These are phyloP conservation scores for Sepiola atlantica DNA, from an alignment of 2,888 invertebrate genomes.

Conservation along the genomic window DNA sequence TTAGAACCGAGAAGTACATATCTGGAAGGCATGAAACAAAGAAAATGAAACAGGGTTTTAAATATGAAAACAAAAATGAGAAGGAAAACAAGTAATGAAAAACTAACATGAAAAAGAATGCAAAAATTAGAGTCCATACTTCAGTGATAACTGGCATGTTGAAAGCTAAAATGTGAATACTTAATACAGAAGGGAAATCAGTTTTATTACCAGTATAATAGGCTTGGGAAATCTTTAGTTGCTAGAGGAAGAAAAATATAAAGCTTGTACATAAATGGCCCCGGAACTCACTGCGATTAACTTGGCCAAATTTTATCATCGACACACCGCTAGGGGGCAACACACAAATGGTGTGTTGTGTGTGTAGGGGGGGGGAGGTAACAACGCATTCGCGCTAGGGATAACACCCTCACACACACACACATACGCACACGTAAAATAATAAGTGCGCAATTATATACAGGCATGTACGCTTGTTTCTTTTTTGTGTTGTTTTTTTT, in stretches of 20 bases:
- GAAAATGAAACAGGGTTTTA: not conserved
- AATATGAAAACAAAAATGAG: not conserved
- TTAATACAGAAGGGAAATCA: constrained; percentile 10
- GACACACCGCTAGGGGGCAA: not conserved
- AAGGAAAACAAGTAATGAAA: not conserved
- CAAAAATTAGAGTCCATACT: not conserved
- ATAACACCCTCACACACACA: not conserved
- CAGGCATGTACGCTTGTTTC: not conserved
- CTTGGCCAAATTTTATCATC: constrained; percentile 32
- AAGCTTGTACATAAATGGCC: constrained; percentile 8
- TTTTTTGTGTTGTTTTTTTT: not conserved
- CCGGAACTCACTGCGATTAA: constrained; percentile 20
- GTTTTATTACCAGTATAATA: constrained; percentile 6
- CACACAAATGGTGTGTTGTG: too few species aligned
- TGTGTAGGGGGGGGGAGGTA: not conserved
- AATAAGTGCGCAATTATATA: not conserved
- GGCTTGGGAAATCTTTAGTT: not conserved
- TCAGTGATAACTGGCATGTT: not conserved
- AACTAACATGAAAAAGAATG: too few species aligned
- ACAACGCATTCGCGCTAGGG: not conserved
- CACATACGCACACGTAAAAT: not conserved
- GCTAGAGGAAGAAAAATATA: not conserved
- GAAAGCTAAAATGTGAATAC: not conserved
- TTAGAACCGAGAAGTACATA: not conserved
- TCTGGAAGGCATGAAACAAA: not conserved